phyloP scores from a whole-genome alignment of 2,113 vertebrate genomes.

The Lepus timidus region DNA sequence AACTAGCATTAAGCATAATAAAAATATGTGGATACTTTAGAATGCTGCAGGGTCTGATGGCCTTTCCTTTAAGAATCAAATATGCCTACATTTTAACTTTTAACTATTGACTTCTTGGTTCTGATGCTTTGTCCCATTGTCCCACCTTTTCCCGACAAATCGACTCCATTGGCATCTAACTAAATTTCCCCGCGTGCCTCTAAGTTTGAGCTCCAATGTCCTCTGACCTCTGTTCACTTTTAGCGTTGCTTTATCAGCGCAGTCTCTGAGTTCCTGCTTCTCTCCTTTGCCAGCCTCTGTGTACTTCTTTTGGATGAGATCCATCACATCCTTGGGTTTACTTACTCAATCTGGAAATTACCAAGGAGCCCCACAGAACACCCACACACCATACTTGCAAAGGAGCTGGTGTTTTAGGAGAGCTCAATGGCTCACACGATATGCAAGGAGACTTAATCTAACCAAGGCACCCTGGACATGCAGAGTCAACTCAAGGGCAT shows the following conservation, averaged over 20 bases:
- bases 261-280: neutral
- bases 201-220: neutral
- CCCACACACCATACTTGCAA: neutral
- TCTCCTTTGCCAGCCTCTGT: neutral
- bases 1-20: neutral
- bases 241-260: fast-evolving
- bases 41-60: neutral
- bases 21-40: neutral
- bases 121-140: neutral
- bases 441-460: neutral
- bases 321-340: neutral
- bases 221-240: neutral
- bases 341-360: neutral
- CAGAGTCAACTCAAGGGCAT: neutral
- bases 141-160: neutral
- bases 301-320: neutral
- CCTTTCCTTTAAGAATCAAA: neutral
- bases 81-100: neutral
- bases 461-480: neutral
- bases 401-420: neutral
- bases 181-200: neutral
- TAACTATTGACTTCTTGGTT: neutral
- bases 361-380: neutral
- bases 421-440: neutral
- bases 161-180: neutral